Evolutionary conservation across 2,797 vertebrate species (phyloP).

Genomic region (Cebuella pygmaea): DNA sequence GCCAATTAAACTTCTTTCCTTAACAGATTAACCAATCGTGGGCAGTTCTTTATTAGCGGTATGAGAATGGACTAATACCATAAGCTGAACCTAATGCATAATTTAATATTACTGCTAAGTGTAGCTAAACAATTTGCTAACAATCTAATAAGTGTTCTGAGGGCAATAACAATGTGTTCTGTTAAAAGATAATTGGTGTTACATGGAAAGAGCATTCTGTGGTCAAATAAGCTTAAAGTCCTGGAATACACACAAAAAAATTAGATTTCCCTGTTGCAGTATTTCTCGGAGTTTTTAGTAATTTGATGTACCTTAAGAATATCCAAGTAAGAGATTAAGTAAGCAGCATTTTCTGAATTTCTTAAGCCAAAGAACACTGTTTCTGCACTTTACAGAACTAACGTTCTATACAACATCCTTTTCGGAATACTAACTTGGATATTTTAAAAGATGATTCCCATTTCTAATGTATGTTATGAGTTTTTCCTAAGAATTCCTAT

Average conservation of each 20-base stretch:
- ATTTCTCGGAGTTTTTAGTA: slow-evolving; percentile 14
- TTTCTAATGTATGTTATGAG: neutral
- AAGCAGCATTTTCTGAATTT: neutral
- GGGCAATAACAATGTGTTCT: neutral
- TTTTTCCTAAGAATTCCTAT: neutral
- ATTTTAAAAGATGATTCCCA: neutral
- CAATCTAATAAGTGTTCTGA: neutral
- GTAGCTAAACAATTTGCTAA: slow-evolving; percentile 15
- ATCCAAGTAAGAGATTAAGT: neutral
- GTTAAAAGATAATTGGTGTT: neutral
- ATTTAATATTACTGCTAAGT: slow-evolving; percentile 24
- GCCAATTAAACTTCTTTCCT: neutral
- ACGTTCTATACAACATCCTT: neutral
- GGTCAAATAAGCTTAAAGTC: slow-evolving; percentile 25
- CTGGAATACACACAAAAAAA: neutral
- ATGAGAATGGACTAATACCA: neutral
- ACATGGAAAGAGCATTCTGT: neutral
- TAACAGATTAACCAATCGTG: neutral
- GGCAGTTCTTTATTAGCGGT: neutral
- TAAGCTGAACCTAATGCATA: slow-evolving; percentile 21
- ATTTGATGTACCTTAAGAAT: neutral
- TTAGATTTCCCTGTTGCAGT: neutral
- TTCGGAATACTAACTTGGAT: neutral
- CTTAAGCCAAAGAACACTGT: neutral
- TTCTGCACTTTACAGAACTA: neutral